phyloP scores from a whole-genome alignment of 1,140 invertebrate species.

The Carposina sasakii region DNA sequence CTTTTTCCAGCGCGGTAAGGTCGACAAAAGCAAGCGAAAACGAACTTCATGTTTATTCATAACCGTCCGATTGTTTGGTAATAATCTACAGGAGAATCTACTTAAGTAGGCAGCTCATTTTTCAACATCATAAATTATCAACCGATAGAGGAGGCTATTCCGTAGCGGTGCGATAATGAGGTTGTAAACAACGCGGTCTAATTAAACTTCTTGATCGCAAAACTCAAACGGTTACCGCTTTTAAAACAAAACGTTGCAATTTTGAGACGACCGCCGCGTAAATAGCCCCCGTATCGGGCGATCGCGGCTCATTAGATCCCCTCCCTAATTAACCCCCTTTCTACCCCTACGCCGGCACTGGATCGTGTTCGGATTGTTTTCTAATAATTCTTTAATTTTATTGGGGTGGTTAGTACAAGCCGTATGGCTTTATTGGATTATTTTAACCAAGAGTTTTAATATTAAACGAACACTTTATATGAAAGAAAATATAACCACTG shows the following conservation, averaged over 20 bases:
- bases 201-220: slow-evolving; percentile 72
- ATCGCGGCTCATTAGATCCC: slow-evolving; percentile 69
- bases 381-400: slow-evolving; percentile 70
- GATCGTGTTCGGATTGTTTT: slow-evolving; percentile 56
- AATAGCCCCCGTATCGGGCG: slow-evolving; percentile 69
- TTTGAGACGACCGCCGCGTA: slow-evolving; percentile 67
- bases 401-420: too few relatives aligned
- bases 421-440: too few relatives aligned
- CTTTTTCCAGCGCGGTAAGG: slow-evolving; percentile 15
- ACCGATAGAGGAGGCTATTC: slow-evolving; percentile 56
- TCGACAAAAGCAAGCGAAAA: slow-evolving; percentile 11
- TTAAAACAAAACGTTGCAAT: slow-evolving; percentile 70
- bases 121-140: slow-evolving; percentile 67
- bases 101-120: slow-evolving; percentile 56
- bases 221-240: slow-evolving; percentile 71
- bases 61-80: slow-evolving; percentile 33
- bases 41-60: slow-evolving; percentile 46
- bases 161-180: slow-evolving; percentile 61
- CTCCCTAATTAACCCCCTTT: slow-evolving; percentile 66
- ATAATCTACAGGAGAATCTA: slow-evolving; percentile 44
- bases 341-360: slow-evolving; percentile 34
- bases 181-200: slow-evolving; percentile 70
- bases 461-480: too few relatives aligned
- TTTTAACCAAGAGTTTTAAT: too few relatives aligned
- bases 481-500: too few relatives aligned